Conservation (phyloP, 2,113 vertebrate genomes). For the Proteles cristata region DNA sequence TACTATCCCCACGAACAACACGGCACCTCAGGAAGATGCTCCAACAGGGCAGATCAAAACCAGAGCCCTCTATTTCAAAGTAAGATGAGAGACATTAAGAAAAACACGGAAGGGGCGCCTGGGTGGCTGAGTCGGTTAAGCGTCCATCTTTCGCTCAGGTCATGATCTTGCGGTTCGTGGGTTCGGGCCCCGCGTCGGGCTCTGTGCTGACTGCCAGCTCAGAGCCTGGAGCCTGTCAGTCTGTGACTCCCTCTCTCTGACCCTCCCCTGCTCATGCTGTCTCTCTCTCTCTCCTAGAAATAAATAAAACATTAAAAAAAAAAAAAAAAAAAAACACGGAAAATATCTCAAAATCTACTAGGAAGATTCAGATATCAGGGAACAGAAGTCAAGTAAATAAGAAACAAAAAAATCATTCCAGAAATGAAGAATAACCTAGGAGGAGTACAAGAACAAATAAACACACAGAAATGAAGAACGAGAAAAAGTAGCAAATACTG, state of each 20-base stretch:
- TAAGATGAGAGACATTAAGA: neutral
- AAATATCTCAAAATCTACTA: neutral
- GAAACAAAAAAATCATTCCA: neutral
- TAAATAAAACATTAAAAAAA: too few species aligned
- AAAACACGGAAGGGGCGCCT: neutral
- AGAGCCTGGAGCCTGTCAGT: too few species aligned
- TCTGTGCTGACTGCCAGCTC: too few species aligned
- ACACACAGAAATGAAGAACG: neutral
- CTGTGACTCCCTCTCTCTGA: too few species aligned
- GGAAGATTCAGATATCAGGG: neutral
- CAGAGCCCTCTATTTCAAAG: neutral
- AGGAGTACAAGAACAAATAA: neutral
- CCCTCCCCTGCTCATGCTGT: too few species aligned
- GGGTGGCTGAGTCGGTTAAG: too few species aligned
- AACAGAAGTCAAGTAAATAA: neutral
- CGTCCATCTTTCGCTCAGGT: too few species aligned
- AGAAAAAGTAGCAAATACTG: neutral
- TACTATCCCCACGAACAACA: too few species aligned
- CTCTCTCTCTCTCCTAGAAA: too few species aligned
- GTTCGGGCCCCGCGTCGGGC: too few species aligned
- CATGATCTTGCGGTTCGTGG: too few species aligned
- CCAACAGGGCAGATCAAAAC: neutral
- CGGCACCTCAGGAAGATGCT: fast-evolving
- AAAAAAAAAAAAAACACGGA: neutral
- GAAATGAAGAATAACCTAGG: neutral